These are phyloP conservation scores for Cinara cedri DNA, from an alignment of 2,888 invertebrate species.

Conservation along the genomic window DNA sequence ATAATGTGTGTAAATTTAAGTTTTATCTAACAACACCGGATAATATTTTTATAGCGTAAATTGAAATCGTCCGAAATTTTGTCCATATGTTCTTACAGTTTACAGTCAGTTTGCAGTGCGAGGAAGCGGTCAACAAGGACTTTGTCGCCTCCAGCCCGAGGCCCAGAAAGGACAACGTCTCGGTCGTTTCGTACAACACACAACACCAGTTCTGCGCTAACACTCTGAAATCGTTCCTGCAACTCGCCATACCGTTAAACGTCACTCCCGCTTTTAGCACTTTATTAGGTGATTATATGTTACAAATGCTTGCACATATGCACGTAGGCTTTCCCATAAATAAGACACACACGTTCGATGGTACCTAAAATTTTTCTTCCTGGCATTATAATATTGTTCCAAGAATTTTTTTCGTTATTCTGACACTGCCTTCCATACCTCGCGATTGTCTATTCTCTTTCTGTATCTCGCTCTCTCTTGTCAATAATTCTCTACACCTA, in stretches of 20 bases:
- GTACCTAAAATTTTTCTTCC: too few relatives aligned
- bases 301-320: neutral
- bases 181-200: conserved; percentile 78
- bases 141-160: conserved; percentile 65
- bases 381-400: too few relatives aligned
- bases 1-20: too few relatives aligned
- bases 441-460: too few relatives aligned
- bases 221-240: conserved; percentile 83
- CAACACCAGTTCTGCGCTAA: conserved; percentile 93
- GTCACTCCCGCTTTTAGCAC: conserved; percentile 96
- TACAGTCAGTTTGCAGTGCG: conserved; percentile 94
- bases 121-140: conserved; percentile 72
- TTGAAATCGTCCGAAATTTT: too few relatives aligned
- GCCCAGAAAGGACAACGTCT: conserved; percentile 60
- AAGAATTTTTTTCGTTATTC: too few relatives aligned
- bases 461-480: too few relatives aligned
- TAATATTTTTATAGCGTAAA: too few relatives aligned
- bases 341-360: too few relatives aligned
- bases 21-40: too few relatives aligned
- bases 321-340: neutral
- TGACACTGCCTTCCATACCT: too few relatives aligned
- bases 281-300: conserved; percentile 73
- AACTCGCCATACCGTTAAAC: conserved; percentile 91
- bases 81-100: conserved; percentile 63
- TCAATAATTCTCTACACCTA: too few relatives aligned